Conservation (phyloP, 2,888 invertebrate genomes). For the Hartigia nigra region DNA sequence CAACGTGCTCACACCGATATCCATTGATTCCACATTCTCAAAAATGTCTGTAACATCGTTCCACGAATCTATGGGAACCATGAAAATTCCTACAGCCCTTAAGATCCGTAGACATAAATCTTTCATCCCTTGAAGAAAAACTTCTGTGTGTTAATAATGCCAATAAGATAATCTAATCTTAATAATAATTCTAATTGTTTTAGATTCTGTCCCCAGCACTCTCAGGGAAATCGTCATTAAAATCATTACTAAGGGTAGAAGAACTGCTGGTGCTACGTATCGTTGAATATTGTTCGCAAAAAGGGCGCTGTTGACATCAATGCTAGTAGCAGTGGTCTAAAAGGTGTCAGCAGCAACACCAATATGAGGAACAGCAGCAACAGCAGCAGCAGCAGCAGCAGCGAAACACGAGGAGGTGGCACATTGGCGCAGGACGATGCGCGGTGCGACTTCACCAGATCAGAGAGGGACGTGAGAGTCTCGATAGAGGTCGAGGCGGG, state of each 20-base stretch:
- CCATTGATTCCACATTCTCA: neutral
- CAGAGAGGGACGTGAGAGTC: neutral
- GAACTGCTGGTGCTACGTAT: neutral
- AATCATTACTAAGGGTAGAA: neutral
- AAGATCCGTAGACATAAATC: no score
- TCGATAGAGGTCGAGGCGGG: constrained; percentile 30
- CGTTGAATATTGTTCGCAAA: neutral
- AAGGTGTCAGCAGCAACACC: neutral
- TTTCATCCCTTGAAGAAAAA: neutral
- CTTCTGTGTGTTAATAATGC: neutral
- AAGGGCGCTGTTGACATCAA: neutral
- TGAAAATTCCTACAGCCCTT: neutral
- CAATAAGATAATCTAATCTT: neutral
- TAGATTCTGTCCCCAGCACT: neutral
- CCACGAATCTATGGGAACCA: neutral
- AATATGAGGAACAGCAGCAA: neutral
- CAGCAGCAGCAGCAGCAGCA: constrained; percentile 5
- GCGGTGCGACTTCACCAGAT: neutral
- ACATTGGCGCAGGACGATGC: constrained; percentile 11
- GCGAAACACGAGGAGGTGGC: constrained; percentile 12
- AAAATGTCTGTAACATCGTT: neutral
- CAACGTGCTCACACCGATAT: neutral
- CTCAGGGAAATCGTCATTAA: neutral
- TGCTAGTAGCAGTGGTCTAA: neutral
- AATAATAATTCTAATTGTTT: neutral